These are phyloP conservation scores for Ennomos erosarius DNA, from an alignment of 2,888 invertebrate species.

Conservation along the genomic window DNA sequence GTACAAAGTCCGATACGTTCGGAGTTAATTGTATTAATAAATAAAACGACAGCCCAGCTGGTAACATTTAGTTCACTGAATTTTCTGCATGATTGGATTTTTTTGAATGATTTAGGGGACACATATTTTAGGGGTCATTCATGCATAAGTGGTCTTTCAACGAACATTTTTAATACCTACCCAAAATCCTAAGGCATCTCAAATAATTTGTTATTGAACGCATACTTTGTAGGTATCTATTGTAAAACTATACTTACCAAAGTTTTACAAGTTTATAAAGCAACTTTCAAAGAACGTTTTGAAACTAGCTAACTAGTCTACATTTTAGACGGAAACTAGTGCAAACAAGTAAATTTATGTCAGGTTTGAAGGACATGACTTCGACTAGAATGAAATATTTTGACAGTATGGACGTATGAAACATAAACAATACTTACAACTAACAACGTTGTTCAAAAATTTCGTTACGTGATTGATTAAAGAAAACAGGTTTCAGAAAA, in stretches of 20 bases:
- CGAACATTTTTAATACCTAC: too few species aligned
- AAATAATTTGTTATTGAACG: too few species aligned
- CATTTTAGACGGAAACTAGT: constrained; percentile 16
- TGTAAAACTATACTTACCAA: neutral
- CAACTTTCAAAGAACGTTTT: constrained; percentile 6
- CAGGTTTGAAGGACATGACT: constrained; percentile 32
- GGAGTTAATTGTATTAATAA: constrained; percentile 80
- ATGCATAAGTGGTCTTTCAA: too few species aligned
- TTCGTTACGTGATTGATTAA: too few species aligned
- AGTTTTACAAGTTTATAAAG: neutral
- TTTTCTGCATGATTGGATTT: constrained; percentile 29
- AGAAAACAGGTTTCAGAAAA: too few species aligned
- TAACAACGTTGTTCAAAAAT: too few species aligned
- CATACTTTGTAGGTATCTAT: neutral
- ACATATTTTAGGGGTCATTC: constrained; percentile 8
- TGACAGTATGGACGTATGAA: neutral
- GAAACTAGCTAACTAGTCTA: constrained; percentile 10
- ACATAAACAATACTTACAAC: too few species aligned
- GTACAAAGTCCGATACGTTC: constrained; percentile 81
- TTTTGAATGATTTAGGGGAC: constrained; percentile 11
- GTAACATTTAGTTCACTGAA: constrained; percentile 41
- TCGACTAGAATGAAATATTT: neutral
- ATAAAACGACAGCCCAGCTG: constrained; percentile 55
- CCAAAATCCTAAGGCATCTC: too few species aligned
- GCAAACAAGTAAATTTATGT: constrained; percentile 29